A percentile compares a stretch with the other conserved stretches of the same genome.
phyloP scores from a whole-genome alignment of 2,888 invertebrate genomes.

The Plebejus melissa region DNA sequence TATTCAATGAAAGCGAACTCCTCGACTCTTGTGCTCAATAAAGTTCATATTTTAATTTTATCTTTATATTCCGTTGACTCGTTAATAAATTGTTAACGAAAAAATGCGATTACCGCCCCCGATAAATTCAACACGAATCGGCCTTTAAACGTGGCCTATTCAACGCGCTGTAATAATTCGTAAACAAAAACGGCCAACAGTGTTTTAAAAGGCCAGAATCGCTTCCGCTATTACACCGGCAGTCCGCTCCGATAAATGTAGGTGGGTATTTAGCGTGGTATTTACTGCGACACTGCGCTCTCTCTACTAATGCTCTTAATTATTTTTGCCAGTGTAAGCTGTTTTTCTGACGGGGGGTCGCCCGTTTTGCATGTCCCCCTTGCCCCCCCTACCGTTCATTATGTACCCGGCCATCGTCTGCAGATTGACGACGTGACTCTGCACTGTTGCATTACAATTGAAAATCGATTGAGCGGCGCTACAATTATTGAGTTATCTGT shows the following conservation, averaged over 20 bases:
- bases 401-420: constrained; percentile 64
- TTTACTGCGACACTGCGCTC: constrained; percentile 72
- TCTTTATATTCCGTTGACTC: constrained; percentile 23
- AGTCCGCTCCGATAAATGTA: constrained; percentile 69
- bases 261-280: constrained; percentile 75
- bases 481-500: constrained; percentile 28
- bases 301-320: constrained; percentile 76
- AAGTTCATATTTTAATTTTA: constrained; percentile 24
- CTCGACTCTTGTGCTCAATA: constrained; percentile 8
- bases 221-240: constrained; percentile 66
- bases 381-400: constrained; percentile 57
- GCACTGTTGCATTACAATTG: constrained; percentile 27
- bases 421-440: constrained; percentile 34
- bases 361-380: constrained; percentile 68
- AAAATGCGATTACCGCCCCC: constrained; percentile 32
- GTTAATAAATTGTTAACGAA: constrained; percentile 30
- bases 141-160: constrained; percentile 39
- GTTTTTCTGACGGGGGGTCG: constrained; percentile 73
- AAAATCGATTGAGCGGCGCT: constrained; percentile 27
- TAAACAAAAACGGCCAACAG: constrained; percentile 55
- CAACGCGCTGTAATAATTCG: constrained; percentile 42
- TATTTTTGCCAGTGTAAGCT: constrained; percentile 77
- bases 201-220: constrained; percentile 69
- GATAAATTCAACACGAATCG: constrained; percentile 38
- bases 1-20: constrained; percentile 7